phyloP scores from a whole-genome alignment of 2,113 vertebrate species.

The Helogale parvula region DNA sequence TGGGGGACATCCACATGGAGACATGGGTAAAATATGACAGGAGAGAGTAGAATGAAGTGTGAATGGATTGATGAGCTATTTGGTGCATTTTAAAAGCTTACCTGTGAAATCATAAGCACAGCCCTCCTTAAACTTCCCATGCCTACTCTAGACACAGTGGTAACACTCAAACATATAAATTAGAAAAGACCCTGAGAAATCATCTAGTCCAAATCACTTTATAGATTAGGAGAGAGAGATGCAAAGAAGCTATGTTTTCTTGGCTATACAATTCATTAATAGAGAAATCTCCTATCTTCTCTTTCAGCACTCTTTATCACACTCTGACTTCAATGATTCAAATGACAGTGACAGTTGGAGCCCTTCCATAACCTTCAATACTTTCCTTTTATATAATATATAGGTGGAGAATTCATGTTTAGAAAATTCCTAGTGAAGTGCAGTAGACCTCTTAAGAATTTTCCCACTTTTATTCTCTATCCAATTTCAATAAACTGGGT shows the following conservation, averaged over 20 bases:
- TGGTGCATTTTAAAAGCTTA: conserved; percentile 29
- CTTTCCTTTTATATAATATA: not conserved
- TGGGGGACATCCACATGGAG: not conserved
- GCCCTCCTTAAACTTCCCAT: not conserved
- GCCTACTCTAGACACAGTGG: not conserved
- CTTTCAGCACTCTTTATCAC: not conserved
- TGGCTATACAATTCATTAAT: not conserved
- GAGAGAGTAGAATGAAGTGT: not conserved
- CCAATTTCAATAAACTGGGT: not conserved
- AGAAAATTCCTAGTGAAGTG: conserved; percentile 21
- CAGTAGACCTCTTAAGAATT: not conserved
- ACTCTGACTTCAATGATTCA: not conserved
- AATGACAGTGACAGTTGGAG: not conserved
- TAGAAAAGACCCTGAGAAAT: not conserved
- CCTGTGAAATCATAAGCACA: not conserved
- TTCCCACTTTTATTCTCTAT: not conserved
- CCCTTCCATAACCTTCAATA: not conserved
- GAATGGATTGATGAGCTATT: not conserved
- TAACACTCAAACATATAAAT: not conserved
- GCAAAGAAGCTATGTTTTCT: not conserved
- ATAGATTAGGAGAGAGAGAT: not conserved
- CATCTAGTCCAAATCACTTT: not conserved
- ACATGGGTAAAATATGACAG: not conserved
- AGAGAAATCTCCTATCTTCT: not conserved
- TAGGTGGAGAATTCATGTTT: not conserved